Base-by-base conservation (phyloP, 2,888 invertebrate species). In the Mayetiola destructor region DNA sequence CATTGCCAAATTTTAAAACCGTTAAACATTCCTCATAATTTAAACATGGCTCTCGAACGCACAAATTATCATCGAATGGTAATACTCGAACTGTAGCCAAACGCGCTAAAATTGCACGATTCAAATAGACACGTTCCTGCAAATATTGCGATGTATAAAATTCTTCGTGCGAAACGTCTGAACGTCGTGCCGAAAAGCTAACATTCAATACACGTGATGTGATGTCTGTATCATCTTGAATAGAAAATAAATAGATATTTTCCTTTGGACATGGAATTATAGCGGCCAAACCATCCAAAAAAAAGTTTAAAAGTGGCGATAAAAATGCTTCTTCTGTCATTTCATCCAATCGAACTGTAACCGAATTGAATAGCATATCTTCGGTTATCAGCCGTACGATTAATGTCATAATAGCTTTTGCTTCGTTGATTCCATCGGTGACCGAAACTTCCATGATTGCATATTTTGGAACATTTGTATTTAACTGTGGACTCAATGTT, bases 21-120 rank as follows among this genome's bases (percentile, higher is more conserved):
- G 93, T 91, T 20, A 89, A 74, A 64, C 96, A 97, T 66, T 89
- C 85, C 67, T 96, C 94, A 67, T 83, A 95, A 72, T 95, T 94
- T 1, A 92, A 76, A 66, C 96, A 97, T 0, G 95, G 95, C 67
- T 97, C 96, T 56, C 88, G 80, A 0, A 95, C 88, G 70, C 96
- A 97, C 0, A 96, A 78, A 73, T 95, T 94, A 69, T 97, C 96
- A 67, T 94, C 94, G 70, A 96, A 96, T 0, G 96, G 94, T 9
- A 95, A 73, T 0, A 96, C 89, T 79, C 88, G 87, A 4, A 94
- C 85, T 1, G 91, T 91, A 3, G 94, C 89, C 3, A 95, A 73
- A 59, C 89, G 78, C 0, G 92, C 90, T 21, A 96, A 73, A 10
- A 91, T 86, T 0, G 86, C 84, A 32, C 94, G 78, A 66, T 95